phyloP scores from a whole-genome alignment of 2,113 vertebrate species.

The Callopanchax toddi region DNA sequence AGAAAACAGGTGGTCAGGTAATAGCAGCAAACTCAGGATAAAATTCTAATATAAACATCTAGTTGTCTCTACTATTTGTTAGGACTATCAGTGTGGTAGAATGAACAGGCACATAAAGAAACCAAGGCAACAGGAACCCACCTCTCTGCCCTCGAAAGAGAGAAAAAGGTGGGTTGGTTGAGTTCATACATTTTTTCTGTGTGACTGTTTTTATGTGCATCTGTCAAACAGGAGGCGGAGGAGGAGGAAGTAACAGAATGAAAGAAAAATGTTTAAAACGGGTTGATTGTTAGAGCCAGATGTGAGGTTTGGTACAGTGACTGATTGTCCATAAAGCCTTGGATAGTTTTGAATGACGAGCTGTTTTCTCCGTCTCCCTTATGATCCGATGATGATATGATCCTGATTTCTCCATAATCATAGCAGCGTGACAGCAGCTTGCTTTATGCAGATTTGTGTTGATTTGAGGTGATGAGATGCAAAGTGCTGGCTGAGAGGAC shows the following conservation, averaged over 20 bases:
- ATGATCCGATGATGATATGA: no score
- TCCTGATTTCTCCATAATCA: constrained; percentile 21
- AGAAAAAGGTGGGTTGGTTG: constrained; percentile 12
- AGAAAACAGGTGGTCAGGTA: constrained; percentile 4
- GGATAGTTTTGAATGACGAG: constrained; percentile 24
- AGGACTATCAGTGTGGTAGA: constrained; percentile 55
- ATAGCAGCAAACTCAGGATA: constrained; percentile 48
- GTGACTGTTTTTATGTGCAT: constrained; percentile 27
- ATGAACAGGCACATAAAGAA: constrained; percentile 76
- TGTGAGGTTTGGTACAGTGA: constrained; percentile 30
- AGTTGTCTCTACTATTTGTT: constrained; percentile 32
- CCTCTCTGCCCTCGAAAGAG: constrained; percentile 36
- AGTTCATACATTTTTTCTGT: constrained; percentile 36
- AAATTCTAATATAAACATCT: constrained; percentile 35
- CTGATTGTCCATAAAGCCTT: constrained; percentile 50
- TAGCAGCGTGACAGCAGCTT: constrained; percentile 27
- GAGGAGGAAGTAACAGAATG: constrained; percentile 7
- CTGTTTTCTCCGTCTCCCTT: constrained; percentile 12
- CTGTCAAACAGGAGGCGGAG: constrained; percentile 21
- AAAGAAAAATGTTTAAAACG: constrained; percentile 27
- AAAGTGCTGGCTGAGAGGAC: constrained; percentile 7
- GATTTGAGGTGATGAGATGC: constrained; percentile 14
- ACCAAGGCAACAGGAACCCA: constrained; percentile 69
- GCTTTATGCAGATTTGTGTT: constrained; percentile 11
- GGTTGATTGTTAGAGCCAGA: constrained; percentile 47